phyloP scores from a whole-genome alignment of 1,140 invertebrate species.

The Drosophila sucinea region DNA sequence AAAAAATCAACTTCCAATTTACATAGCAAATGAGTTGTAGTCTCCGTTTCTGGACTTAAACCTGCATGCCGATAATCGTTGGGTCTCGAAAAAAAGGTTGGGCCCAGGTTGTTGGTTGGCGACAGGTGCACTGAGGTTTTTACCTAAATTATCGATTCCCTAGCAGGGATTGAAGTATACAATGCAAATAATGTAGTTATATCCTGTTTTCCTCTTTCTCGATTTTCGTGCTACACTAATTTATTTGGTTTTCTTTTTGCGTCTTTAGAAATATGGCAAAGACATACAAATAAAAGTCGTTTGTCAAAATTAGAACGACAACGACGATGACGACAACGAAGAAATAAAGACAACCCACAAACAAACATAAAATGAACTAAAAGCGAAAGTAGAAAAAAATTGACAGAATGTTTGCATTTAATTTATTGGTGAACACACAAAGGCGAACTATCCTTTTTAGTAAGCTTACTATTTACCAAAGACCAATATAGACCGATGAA shows the following conservation, averaged over 20 bases:
- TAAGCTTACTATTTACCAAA: background rate
- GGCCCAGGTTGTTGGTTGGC: constrained; percentile 3
- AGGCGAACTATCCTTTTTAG: constrained; percentile 1
- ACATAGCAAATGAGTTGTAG: constrained; percentile 69
- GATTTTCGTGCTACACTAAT: too few species aligned
- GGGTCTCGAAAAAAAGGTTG: constrained; percentile 2
- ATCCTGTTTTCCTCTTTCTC: background rate
- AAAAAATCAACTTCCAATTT: constrained; percentile 66
- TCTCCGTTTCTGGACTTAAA: constrained; percentile 59
- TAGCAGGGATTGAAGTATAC: background rate
- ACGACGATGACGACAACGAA: background rate
- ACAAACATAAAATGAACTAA: constrained; percentile 1
- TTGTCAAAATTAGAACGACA: background rate
- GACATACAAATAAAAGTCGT: constrained; percentile 1
- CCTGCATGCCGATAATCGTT: constrained; percentile 77
- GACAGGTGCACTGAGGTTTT: constrained; percentile 16
- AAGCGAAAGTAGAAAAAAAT: constrained; percentile 30
- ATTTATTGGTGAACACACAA: constrained; percentile 4
- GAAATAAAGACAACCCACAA: background rate
- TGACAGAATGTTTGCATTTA: constrained; percentile 10
- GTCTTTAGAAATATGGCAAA: background rate
- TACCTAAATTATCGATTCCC: constrained; percentile 3
- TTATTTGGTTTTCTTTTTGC: too few species aligned
- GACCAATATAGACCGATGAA: constrained; percentile 1
- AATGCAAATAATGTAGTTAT: background rate